Percentiles rank a stretch among this genome's conserved stretches.
Evolutionary conservation across 2,797 vertebrate genomes (phyloP).

Genomic region (Jordanella pulchra): DNA sequence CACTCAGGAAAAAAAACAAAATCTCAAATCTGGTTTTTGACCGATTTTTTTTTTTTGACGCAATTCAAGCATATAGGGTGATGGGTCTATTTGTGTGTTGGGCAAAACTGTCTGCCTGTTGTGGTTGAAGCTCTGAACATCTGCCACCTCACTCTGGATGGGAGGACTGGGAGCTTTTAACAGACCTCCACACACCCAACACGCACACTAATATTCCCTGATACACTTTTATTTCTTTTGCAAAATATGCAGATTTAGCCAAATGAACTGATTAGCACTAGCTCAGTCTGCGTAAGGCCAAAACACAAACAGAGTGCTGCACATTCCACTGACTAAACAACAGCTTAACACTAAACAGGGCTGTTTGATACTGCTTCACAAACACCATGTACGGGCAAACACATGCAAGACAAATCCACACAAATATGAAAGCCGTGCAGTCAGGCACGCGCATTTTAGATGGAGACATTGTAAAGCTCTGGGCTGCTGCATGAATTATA

Average conservation of each 20-base stretch:
- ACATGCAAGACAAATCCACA: slow-evolving; percentile 15
- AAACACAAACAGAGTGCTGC: slow-evolving; percentile 50
- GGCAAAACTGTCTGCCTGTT: slow-evolving; percentile 56
- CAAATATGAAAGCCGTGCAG: background rate
- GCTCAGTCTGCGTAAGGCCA: slow-evolving; percentile 25
- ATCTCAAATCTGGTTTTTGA: slow-evolving; percentile 51
- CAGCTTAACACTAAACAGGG: slow-evolving; percentile 34
- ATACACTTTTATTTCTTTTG: slow-evolving; percentile 35
- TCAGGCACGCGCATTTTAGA: background rate
- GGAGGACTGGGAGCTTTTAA: slow-evolving; percentile 55
- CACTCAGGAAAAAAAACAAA: slow-evolving; percentile 10
- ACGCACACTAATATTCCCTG: slow-evolving; percentile 14
- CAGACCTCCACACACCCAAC: slow-evolving; percentile 25
- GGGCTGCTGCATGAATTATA: slow-evolving; percentile 31
- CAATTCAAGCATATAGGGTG: slow-evolving; percentile 42
- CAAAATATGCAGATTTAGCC: slow-evolving; percentile 59
- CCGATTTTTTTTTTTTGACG: slow-evolving; percentile 20
- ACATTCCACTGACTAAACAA: slow-evolving; percentile 36
- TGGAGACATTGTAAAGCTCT: background rate
- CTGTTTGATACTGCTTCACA: slow-evolving; percentile 18
- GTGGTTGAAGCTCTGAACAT: slow-evolving; percentile 56
- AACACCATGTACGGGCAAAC: slow-evolving; percentile 17
- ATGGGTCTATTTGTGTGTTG: slow-evolving; percentile 60
- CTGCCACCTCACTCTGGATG: slow-evolving; percentile 50
- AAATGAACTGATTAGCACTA: slow-evolving; percentile 64